A percentile compares a stretch with the other conserved stretches of the same genome.
phyloP scores from a whole-genome alignment of 2,113 vertebrate genomes.

The Cavia aperea region DNA sequence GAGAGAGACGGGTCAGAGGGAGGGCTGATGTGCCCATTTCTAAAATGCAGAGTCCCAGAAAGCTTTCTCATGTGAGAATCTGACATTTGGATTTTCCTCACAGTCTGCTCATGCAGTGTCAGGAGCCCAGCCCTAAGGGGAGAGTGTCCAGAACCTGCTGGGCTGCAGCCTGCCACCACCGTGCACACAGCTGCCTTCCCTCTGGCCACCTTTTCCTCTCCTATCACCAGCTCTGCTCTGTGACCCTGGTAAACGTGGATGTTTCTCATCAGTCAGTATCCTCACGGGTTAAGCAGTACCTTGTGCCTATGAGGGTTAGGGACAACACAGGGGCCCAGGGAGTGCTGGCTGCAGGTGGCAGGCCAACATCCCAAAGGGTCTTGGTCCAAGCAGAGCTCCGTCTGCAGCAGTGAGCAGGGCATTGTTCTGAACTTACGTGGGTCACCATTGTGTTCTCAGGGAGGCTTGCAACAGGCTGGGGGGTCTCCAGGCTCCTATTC shows the following conservation, averaged over 20 bases:
- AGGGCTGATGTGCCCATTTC: background rate
- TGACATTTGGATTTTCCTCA: background rate
- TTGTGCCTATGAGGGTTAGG: background rate
- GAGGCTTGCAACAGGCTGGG: conserved; percentile 12
- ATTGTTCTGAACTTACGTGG: conserved; percentile 78
- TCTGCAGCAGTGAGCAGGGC: accelerated
- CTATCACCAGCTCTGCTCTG: background rate
- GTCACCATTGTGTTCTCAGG: conserved; percentile 83
- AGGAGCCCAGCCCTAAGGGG: background rate
- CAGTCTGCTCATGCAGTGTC: background rate
- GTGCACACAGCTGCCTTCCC: too few relatives aligned
- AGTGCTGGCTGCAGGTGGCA: background rate
- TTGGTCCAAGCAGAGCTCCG: background rate
- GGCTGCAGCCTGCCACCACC: background rate
- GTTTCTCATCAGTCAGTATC: background rate
- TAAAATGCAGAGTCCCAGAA: background rate
- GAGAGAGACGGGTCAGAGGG: too few relatives aligned
- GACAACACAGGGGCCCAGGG: background rate
- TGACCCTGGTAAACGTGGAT: background rate
- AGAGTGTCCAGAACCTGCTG: too few relatives aligned
- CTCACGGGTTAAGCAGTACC: background rate
- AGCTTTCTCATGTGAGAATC: background rate
- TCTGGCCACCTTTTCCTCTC: background rate
- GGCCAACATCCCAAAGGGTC: accelerated
- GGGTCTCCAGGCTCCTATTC: conserved; percentile 15